Evolutionary conservation across 2,888 invertebrate genomes (phyloP).

Genomic region (Nemapogon koenigi): DNA sequence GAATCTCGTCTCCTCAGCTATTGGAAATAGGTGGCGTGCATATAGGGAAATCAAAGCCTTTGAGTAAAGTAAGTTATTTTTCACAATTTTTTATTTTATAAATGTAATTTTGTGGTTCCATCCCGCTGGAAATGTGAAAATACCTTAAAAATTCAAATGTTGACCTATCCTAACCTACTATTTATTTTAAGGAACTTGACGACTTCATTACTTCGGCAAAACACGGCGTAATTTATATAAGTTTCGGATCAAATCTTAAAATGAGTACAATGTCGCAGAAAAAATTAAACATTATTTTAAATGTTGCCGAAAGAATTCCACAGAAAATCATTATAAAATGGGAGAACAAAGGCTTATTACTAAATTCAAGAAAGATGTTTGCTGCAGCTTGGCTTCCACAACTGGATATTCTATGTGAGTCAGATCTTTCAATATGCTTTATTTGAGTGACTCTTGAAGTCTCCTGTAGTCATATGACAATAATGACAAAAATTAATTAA

Average conservation of each 20-base stretch:
- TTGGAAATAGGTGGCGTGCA: slow-evolving; percentile 69
- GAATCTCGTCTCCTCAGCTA: slow-evolving; percentile 56
- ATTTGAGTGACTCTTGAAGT: no score
- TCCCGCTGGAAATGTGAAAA: no score
- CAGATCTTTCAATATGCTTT: no score
- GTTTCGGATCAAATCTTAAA: slow-evolving; percentile 76
- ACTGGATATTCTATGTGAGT: slow-evolving; percentile 72
- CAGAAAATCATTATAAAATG: slow-evolving; percentile 78
- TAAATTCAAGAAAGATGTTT: slow-evolving; percentile 64
- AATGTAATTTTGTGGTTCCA: no score
- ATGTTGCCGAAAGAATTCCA: slow-evolving; percentile 66
- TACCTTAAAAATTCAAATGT: no score
- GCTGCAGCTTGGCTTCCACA: slow-evolving; percentile 71
- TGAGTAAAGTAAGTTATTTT: slow-evolving; percentile 27
- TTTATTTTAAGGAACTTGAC: slow-evolving; percentile 51
- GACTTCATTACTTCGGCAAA: slow-evolving; percentile 65
- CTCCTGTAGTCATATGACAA: no score
- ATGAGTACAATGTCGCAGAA: slow-evolving; percentile 65
- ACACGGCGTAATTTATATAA: slow-evolving; percentile 74
- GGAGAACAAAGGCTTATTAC: slow-evolving; percentile 65
- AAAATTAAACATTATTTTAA: slow-evolving; percentile 62
- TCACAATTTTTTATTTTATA: not conserved
- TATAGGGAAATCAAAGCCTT: slow-evolving; percentile 26
- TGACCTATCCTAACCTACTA: no score
- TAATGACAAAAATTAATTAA: no score